Percentiles rank a stretch among this genome's conserved stretches.
Conservation (phyloP, 92 coral and sea anemone genomes). For the Isaurus tuberculatus region DNA sequence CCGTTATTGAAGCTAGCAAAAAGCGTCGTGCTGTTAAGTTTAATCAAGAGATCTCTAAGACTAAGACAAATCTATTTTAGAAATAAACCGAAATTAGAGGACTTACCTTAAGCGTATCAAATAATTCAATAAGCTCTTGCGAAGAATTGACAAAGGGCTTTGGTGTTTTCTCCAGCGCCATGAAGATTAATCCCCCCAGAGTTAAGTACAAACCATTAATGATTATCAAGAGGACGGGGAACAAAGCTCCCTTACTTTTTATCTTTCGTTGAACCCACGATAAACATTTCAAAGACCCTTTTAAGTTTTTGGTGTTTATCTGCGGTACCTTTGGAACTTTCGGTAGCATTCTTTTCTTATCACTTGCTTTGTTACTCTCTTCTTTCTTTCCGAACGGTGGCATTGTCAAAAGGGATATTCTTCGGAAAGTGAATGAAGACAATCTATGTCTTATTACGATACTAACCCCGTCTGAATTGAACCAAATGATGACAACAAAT, state of each 20-base stretch:
- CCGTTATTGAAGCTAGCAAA: too few relatives aligned
- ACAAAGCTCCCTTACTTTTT: constrained; percentile 69
- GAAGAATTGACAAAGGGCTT: constrained; percentile 63
- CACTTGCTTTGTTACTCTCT: constrained; percentile 32
- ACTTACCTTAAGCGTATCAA: constrained; percentile 82
- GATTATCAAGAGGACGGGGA: constrained; percentile 81
- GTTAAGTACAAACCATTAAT: constrained; percentile 75
- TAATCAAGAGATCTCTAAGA: neutral
- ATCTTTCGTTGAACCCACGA: constrained; percentile 75
- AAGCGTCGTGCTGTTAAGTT: too few relatives aligned
- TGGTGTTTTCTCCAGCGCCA: constrained; percentile 73
- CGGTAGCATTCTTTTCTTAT: constrained; percentile 61
- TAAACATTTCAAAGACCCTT: constrained; percentile 76
- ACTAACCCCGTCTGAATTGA: neutral
- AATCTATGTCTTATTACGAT: too few relatives aligned
- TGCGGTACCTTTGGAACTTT: constrained; percentile 55
- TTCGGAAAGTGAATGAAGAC: neutral
- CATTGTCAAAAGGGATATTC: constrained; percentile 17
- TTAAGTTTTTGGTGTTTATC: constrained; percentile 65
- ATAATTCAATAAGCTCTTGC: constrained; percentile 76
- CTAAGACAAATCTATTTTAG: neutral
- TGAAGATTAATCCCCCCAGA: constrained; percentile 79
- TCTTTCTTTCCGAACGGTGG: constrained; percentile 55
- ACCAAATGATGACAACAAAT: neutral
- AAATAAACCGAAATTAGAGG: neutral